Evolutionary conservation across 2,888 invertebrate species (phyloP).

Genomic region (Eilema griseolum): DNA sequence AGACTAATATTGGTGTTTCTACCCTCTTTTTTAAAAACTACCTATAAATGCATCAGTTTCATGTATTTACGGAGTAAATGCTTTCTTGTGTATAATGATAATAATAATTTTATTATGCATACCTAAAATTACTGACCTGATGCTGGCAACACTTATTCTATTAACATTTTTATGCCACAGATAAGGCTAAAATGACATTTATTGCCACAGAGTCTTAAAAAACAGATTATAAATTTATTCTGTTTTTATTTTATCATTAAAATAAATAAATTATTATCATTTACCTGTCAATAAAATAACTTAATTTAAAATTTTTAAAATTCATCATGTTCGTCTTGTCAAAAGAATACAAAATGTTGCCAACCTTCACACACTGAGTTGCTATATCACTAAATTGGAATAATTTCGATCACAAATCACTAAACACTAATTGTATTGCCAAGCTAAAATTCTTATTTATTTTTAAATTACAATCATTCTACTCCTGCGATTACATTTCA

Average conservation of each 20-base stretch:
- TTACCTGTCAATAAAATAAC: neutral
- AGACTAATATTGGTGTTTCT: conserved; percentile 27
- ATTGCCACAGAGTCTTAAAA: neutral
- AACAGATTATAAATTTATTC: neutral
- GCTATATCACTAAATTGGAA: conserved; percentile 49
- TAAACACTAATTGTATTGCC: conserved; percentile 46
- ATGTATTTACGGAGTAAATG: conserved; percentile 28
- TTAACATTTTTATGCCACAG: neutral
- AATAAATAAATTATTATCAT: neutral
- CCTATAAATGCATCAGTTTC: conserved; percentile 44
- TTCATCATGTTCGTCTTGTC: neutral
- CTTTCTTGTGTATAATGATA: conserved; percentile 41
- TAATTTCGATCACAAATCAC: conserved; percentile 45
- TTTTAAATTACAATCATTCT: conserved; percentile 20
- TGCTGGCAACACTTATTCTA: conserved; percentile 46
- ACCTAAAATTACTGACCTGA: conserved; percentile 44
- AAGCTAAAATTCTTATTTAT: conserved; percentile 22
- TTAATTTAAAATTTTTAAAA: neutral
- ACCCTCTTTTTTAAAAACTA: conserved; percentile 19
- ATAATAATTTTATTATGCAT: conserved; percentile 43
- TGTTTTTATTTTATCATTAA: neutral
- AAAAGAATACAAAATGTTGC: conserved; percentile 42
- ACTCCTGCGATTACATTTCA: conserved; percentile 19
- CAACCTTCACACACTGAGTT: conserved; percentile 34
- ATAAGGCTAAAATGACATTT: neutral